Evolutionary conservation across 2,888 invertebrate genomes (phyloP).

Genomic region (Mechanitis messenoides): DNA sequence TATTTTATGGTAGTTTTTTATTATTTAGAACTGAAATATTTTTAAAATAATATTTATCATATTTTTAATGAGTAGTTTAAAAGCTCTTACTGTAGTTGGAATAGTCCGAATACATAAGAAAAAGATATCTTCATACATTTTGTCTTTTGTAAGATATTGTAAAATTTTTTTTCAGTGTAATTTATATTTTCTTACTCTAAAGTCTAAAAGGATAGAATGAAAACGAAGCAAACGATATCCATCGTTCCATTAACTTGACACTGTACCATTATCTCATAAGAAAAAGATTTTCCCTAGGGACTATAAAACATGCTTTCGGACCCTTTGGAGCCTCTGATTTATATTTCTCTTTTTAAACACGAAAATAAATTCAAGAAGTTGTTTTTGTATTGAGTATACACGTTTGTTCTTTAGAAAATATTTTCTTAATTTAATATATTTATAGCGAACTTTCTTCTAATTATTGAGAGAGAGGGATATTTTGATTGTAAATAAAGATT

Average conservation of each 20-base stretch:
- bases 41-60: no score
- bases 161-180: background rate
- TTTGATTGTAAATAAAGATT: background rate
- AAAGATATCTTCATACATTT: no score
- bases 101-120: no score
- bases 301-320: slow-evolving; percentile 14
- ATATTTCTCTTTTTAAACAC: slow-evolving; percentile 11
- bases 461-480: background rate
- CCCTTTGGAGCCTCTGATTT: slow-evolving; percentile 10
- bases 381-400: slow-evolving; percentile 7
- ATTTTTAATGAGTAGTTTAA: no score
- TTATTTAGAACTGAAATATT: no score
- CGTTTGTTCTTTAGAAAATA: background rate
- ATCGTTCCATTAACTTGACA: slow-evolving; percentile 7
- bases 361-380: slow-evolving; percentile 11
- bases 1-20: no score
- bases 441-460: background rate
- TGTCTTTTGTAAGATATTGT: background rate
- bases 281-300: slow-evolving; percentile 14
- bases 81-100: no score
- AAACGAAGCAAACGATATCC: slow-evolving; percentile 11
- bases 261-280: slow-evolving; percentile 12
- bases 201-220: slow-evolving; percentile 8
- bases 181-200: slow-evolving; percentile 1
- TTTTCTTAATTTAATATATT: background rate